Percentiles rank a stretch among this genome's conserved stretches.
Conservation (phyloP, 2,888 invertebrate species). For the Blastobasis lacticolella region DNA sequence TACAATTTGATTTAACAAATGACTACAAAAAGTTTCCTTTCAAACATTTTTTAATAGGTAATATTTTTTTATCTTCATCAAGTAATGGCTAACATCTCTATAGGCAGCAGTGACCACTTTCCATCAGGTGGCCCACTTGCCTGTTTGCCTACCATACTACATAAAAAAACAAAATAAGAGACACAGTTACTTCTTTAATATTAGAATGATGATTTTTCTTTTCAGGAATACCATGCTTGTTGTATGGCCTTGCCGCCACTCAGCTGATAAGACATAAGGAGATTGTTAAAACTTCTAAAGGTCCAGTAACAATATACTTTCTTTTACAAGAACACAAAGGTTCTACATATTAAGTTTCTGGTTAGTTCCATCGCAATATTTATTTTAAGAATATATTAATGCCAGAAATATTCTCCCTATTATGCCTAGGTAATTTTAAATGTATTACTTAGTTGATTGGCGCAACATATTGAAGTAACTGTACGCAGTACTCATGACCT, state of each 20-base stretch:
- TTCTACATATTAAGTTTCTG: conserved; percentile 69
- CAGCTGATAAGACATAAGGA: conserved; percentile 87
- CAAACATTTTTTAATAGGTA: background rate
- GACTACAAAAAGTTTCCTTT: too few relatives aligned
- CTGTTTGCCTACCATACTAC: background rate
- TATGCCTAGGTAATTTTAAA: conserved; percentile 7
- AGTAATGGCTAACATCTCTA: too few relatives aligned
- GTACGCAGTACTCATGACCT: conserved; percentile 47
- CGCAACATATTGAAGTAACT: conserved; percentile 53
- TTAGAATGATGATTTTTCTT: conserved; percentile 17
- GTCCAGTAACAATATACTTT: conserved; percentile 89
- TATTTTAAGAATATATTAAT: background rate
- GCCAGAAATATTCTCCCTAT: too few relatives aligned
- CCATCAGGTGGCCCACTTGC: too few relatives aligned
- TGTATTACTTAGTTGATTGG: conserved; percentile 27
- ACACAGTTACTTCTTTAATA: background rate
- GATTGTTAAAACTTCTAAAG: conserved; percentile 80
- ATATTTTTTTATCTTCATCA: background rate
- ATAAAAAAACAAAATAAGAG: background rate
- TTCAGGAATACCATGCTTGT: conserved; percentile 90
- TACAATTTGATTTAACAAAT: too few relatives aligned
- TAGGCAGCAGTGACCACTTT: too few relatives aligned
- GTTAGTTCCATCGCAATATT: background rate
- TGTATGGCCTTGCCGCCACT: conserved; percentile 92
- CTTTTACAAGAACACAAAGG: conserved; percentile 92